Percentiles rank a stretch among this genome's conserved stretches.
phyloP scores from a whole-genome alignment of 2,797 vertebrate species.

The Pitangus sulphuratus region DNA sequence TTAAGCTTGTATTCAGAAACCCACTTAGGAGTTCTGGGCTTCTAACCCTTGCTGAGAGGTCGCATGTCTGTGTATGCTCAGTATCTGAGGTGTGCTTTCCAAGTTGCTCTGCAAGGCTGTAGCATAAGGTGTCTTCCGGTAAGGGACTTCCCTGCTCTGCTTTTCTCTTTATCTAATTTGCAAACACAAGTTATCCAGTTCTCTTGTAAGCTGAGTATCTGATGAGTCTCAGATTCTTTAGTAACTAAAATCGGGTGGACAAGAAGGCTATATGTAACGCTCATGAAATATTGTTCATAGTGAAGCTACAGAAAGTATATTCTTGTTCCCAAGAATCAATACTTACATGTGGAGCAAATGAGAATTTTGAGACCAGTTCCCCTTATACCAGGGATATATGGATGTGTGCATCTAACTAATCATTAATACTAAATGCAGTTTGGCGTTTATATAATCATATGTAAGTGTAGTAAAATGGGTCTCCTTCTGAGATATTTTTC shows the following conservation, averaged over 20 bases:
- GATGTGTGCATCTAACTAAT: neutral
- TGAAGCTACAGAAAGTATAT: neutral
- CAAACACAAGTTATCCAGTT: neutral
- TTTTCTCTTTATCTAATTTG: neutral
- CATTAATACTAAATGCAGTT: neutral
- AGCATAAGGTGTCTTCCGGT: neutral
- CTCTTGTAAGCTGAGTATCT: neutral
- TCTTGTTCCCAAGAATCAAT: neutral
- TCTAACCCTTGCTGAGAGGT: neutral
- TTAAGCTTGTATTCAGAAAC: neutral
- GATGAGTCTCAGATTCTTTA: neutral
- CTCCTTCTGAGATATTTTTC: neutral
- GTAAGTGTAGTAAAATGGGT: neutral
- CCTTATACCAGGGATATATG: neutral
- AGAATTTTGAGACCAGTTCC: neutral
- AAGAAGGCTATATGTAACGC: neutral
- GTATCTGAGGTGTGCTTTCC: neutral
- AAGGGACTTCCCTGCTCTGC: neutral
- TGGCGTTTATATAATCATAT: neutral
- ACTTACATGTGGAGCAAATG: neutral
- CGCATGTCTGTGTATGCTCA: rapidly evolving
- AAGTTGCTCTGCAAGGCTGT: neutral
- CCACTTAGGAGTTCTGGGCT: neutral
- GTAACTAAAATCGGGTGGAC: neutral
- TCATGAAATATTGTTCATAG: neutral